These are phyloP conservation scores for Spodoptera littoralis DNA, from an alignment of 2,888 invertebrate genomes.

Conservation along the genomic window DNA sequence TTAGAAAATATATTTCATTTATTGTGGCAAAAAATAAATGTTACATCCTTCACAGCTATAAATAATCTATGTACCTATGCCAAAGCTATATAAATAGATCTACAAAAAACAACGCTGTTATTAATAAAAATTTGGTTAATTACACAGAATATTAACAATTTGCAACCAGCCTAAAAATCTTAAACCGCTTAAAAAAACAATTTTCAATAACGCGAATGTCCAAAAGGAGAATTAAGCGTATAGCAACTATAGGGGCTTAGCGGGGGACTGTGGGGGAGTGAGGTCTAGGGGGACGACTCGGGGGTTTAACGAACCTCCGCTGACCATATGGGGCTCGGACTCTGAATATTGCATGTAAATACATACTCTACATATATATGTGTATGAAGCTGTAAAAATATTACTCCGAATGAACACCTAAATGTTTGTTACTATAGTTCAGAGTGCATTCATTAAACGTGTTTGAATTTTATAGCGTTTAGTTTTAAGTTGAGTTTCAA, in stretches of 20 bases:
- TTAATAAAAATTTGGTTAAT: neutral
- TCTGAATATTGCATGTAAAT: slow-evolving; percentile 60
- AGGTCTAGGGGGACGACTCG: neutral
- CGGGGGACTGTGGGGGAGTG: slow-evolving; percentile 7
- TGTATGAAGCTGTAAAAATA: slow-evolving; percentile 21
- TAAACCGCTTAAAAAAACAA: slow-evolving; percentile 33
- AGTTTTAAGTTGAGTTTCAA: too few species aligned
- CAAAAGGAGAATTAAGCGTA: slow-evolving; percentile 47
- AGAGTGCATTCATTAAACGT: neutral
- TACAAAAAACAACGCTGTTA: too few species aligned
- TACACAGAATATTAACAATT: slow-evolving; percentile 3
- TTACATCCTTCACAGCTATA: too few species aligned
- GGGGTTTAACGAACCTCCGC: slow-evolving; percentile 48
- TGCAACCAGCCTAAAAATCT: slow-evolving; percentile 17
- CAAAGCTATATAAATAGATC: too few species aligned
- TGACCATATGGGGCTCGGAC: slow-evolving; percentile 59
- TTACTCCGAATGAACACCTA: slow-evolving; percentile 9
- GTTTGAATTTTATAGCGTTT: too few species aligned
- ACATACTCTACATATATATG: slow-evolving; percentile 21
- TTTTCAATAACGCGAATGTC: slow-evolving; percentile 42
- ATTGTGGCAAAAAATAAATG: too few species aligned
- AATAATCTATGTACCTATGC: too few species aligned
- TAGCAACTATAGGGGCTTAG: slow-evolving; percentile 38
- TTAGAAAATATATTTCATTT: too few species aligned
- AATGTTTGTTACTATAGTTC: neutral